phyloP scores from a whole-genome alignment of 2,888 invertebrate genomes.

The Sturmia bella region DNA sequence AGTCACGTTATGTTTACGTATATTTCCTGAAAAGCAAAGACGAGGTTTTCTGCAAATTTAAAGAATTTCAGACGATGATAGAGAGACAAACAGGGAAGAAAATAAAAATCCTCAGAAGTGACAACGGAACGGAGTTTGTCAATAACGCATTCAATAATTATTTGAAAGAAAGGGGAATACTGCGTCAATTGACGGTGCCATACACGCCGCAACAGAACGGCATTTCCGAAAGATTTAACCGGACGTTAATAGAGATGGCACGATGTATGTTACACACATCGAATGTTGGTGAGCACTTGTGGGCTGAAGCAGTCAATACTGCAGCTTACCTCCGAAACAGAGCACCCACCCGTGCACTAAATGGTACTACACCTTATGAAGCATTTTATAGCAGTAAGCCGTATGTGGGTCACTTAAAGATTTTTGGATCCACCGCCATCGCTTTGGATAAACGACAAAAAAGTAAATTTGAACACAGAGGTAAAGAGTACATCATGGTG shows the following conservation, averaged over 20 bases:
- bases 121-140: conserved; percentile 66
- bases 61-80: conserved; percentile 58
- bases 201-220: conserved; percentile 70
- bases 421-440: conserved; percentile 57
- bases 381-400: conserved; percentile 59
- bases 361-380: conserved; percentile 65
- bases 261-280: conserved; percentile 72
- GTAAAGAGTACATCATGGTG: conserved; percentile 46
- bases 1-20: conserved; percentile 61
- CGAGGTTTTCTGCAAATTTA: conserved; percentile 52
- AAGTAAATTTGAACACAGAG: conserved; percentile 57
- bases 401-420: conserved; percentile 45
- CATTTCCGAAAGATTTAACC: conserved; percentile 60
- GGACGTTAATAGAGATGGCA: conserved; percentile 71
- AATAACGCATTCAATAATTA: conserved; percentile 58
- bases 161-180: conserved; percentile 59
- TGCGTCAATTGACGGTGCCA: conserved; percentile 51
- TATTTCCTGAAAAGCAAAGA: conserved; percentile 61
- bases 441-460: conserved; percentile 59
- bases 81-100: conserved; percentile 63
- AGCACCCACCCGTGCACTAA: conserved; percentile 63
- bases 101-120: conserved; percentile 63
- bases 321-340: conserved; percentile 62
- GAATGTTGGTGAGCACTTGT: conserved; percentile 69
- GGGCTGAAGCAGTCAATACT: conserved; percentile 65